Conservation (phyloP, 2,113 vertebrate species). For the Chlorodrepanis virens region DNA sequence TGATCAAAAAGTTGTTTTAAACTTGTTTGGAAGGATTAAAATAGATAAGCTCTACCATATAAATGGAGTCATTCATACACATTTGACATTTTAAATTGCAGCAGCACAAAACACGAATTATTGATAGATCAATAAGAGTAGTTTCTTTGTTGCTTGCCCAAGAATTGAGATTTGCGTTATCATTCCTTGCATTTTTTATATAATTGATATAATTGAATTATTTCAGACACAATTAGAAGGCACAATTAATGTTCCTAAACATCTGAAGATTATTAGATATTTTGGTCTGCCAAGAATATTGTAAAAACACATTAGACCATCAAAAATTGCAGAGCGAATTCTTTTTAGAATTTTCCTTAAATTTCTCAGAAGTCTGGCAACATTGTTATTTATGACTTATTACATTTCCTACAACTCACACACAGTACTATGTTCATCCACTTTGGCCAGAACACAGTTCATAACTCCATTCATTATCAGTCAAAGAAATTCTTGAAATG, state of each 20-base stretch:
- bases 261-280: not conserved
- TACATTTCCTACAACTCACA: not conserved
- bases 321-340: not conserved
- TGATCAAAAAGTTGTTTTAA: not conserved
- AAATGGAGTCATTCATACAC: conserved; percentile 20
- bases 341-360: not conserved
- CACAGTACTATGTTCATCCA: not conserved
- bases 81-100: conserved; percentile 45
- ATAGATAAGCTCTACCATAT: not conserved
- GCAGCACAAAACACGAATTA: not conserved
- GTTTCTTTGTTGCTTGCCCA: conserved; percentile 8
- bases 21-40: conserved; percentile 22
- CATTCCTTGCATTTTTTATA: not conserved
- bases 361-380: not conserved
- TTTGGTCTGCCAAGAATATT: not conserved
- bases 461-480: not conserved
- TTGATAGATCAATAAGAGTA: not conserved
- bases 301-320: not conserved
- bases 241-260: not conserved
- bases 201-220: not conserved
- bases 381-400: not conserved
- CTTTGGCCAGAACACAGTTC: not conserved
- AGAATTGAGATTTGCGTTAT: not conserved
- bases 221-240: not conserved
- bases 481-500: conserved; percentile 37